These are phyloP conservation scores for Phyllostomus hastatus DNA, from an alignment of 2,113 vertebrate species.

Conservation along the genomic window DNA sequence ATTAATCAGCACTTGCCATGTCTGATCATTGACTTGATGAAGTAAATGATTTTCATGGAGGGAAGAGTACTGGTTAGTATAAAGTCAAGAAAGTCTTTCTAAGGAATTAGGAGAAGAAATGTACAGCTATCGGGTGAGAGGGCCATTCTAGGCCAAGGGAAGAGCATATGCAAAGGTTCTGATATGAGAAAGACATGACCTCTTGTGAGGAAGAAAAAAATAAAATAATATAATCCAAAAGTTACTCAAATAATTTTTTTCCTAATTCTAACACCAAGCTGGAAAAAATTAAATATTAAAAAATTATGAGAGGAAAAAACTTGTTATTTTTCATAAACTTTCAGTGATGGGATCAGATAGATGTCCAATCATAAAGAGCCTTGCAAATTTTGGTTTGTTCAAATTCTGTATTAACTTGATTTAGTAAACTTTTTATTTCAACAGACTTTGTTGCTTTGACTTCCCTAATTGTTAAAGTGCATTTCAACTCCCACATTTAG, in stretches of 20 bases:
- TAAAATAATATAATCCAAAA: neutral
- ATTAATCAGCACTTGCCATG: neutral
- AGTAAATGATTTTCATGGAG: neutral
- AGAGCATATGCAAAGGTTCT: neutral
- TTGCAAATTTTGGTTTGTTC: neutral
- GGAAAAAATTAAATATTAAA: neutral
- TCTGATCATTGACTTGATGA: neutral
- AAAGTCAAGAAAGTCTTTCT: neutral
- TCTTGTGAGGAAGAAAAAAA: neutral
- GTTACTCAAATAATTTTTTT: neutral
- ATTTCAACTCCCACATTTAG: neutral
- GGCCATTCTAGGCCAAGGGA: neutral
- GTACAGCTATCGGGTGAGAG: neutral
- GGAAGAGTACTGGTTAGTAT: neutral
- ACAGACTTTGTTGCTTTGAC: neutral
- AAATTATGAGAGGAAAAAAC: neutral
- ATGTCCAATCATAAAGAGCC: neutral
- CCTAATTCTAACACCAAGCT: neutral
- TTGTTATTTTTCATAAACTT: conserved; percentile 28
- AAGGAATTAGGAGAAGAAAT: neutral
- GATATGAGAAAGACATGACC: neutral
- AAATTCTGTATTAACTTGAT: neutral
- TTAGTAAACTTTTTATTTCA: neutral
- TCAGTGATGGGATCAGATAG: neutral
- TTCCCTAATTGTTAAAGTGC: neutral